Evolutionary conservation across 2,797 vertebrate species (phyloP), one percentile per base, ranked within the genome.

Genomic region (Girardinus metallicus): DNA sequence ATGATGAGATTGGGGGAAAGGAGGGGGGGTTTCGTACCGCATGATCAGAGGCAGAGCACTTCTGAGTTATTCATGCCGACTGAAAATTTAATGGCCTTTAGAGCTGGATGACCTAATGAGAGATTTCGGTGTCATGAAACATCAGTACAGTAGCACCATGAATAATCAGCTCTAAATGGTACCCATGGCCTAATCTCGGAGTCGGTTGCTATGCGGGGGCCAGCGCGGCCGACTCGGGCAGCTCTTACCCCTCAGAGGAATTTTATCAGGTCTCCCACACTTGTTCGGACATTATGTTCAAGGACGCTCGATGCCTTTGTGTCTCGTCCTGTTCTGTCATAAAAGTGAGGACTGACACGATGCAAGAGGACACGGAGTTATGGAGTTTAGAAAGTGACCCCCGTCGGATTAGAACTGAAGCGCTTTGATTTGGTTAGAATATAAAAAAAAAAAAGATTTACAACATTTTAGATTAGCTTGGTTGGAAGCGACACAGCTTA

Each of bases 41-140:
- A 77, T 91, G 91, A 94, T 94, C 92, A 93, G 87, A 93, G 90
- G 84, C 88, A 92, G 89, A 85, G 80, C 83, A 84, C 60, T 88
- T 88, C 84, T 95, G 89, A 95, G 94, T 95, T 95, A 95, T 96
- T 96, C 92, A 96, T 94, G 91, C 90, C 79, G 85, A 85, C 91
- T 95, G 89, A 94, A 94, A 95, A 89, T 95, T 89, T 94, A 93
- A 96, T 94, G 94, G 88, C 89, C 93, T 94, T 90, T 87, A 89
- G 89, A 92, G 93, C 81, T 82, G 80, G 86, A 83, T 93, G 92
- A 93, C 93, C 95, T 95, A 95, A 95, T 94, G 93, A 95, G 92
- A 93, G 92, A 88, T 90, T 89, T 88, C 86, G 90, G 88, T 85
- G 91, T 91, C 88, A 90, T 90, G 90, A 90, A 94, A 93, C 92